Conservation (phyloP, 2,888 invertebrate species). For the Gasteruption jaculator region DNA sequence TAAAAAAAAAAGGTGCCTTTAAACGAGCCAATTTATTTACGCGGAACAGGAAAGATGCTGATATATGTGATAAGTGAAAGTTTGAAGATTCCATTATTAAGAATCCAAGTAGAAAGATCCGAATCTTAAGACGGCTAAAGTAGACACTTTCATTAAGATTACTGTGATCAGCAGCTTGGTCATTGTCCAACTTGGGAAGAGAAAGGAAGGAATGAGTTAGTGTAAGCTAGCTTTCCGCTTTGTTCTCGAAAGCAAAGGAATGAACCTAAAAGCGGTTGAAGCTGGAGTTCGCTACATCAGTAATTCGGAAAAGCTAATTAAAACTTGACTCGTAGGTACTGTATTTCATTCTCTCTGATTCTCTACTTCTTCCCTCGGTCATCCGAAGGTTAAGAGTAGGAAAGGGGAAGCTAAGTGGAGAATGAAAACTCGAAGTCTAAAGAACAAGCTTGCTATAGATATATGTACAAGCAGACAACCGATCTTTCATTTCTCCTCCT, state of each 20-base stretch:
- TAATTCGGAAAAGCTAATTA: slow-evolving; percentile 50
- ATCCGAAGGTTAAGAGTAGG: no score
- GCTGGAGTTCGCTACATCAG: slow-evolving; percentile 41
- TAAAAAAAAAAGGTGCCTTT: no score
- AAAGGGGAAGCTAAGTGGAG: no score
- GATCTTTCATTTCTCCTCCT: no score
- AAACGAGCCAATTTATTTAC: no score
- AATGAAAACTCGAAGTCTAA: no score
- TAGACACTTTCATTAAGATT: slow-evolving; percentile 34
- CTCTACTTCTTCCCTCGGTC: no score
- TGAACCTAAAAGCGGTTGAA: slow-evolving; percentile 35
- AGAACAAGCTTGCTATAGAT: no score
- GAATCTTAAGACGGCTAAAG: slow-evolving; percentile 19
- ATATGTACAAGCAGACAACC: no score
- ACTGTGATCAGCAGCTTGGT: slow-evolving; percentile 36
- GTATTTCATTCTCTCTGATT: no score
- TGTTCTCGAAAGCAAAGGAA: slow-evolving; percentile 37
- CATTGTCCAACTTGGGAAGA: slow-evolving; percentile 34
- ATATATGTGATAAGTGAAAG: no score
- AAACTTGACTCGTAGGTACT: slow-evolving; percentile 44
- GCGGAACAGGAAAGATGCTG: no score
- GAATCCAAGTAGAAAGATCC: slow-evolving; percentile 15
- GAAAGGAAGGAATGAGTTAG: slow-evolving; percentile 18
- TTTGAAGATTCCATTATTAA: slow-evolving; percentile 3
- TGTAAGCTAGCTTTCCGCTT: slow-evolving; percentile 26